phyloP scores from a whole-genome alignment of 2,888 invertebrate genomes.

The Shargacucullia verbasci region DNA sequence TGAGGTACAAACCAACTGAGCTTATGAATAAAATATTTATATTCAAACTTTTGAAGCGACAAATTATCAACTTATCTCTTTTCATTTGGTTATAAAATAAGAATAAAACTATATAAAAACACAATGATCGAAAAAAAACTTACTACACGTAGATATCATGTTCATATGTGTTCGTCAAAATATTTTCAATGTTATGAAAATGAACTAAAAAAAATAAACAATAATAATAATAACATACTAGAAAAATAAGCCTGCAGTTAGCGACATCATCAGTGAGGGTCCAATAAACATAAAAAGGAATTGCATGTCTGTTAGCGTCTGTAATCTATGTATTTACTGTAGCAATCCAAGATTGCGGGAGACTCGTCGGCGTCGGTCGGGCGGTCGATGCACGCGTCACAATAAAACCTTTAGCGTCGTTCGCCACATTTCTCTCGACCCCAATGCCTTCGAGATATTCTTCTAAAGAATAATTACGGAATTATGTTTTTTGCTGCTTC shows the following conservation, averaged over 20 bases:
- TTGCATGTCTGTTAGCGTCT: slow-evolving; percentile 62
- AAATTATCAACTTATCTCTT: no score
- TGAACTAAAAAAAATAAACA: neutral
- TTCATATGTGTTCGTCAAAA: no score
- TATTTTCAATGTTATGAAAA: no score
- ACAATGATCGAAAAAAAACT: no score
- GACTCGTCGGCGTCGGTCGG: slow-evolving; percentile 80
- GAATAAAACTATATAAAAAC: no score
- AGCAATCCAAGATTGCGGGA: slow-evolving; percentile 76
- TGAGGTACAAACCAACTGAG: slow-evolving; percentile 34
- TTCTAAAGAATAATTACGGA: slow-evolving; percentile 45
- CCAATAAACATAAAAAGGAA: slow-evolving; percentile 53
- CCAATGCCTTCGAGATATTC: slow-evolving; percentile 46
- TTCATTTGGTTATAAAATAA: no score
- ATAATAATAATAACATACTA: neutral
- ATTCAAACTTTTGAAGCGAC: no score
- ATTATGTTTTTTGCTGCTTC: slow-evolving; percentile 21
- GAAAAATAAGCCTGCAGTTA: slow-evolving; percentile 6
- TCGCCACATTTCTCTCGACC: slow-evolving; percentile 47
- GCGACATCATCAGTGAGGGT: slow-evolving; percentile 2
- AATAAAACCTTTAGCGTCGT: slow-evolving; percentile 59
- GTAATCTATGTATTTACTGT: slow-evolving; percentile 75
- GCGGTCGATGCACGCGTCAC: slow-evolving; percentile 80
- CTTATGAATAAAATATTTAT: slow-evolving; percentile 39
- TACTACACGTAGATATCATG: no score